These are phyloP conservation scores for Neofelis nebulosa DNA, from an alignment of 2,113 vertebrate species.

Conservation along the genomic window DNA sequence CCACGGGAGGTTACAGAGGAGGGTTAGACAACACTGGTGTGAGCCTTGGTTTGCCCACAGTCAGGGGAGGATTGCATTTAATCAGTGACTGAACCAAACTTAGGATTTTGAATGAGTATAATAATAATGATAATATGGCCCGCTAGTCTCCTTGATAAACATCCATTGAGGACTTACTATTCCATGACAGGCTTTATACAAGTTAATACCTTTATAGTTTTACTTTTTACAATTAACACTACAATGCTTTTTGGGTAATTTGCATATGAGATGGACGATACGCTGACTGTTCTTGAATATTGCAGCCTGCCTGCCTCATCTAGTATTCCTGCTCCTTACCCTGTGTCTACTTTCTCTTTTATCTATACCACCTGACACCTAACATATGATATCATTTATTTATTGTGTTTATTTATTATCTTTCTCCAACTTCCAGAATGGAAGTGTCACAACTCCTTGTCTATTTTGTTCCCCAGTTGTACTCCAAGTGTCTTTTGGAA, in stretches of 20 bases:
- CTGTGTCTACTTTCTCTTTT: not conserved
- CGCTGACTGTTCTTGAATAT: not conserved
- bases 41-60: not conserved
- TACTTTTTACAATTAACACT: not conserved
- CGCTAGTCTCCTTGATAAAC: not conserved
- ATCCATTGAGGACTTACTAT: not conserved
- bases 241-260: not conserved
- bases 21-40: not conserved
- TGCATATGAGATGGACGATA: not conserved
- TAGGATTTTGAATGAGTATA: not conserved
- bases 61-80: not conserved
- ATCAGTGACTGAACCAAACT: not conserved
- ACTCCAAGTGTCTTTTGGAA: not conserved
- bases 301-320: not conserved
- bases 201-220: not conserved
- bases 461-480: not conserved
- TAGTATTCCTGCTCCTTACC: not conserved
- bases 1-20: not conserved
- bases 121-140: not conserved
- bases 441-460: not conserved
- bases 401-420: not conserved
- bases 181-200: not conserved
- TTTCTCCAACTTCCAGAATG: not conserved
- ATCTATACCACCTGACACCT: not conserved
- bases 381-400: not conserved